phyloP scores from a whole-genome alignment of 1,140 invertebrate species.

The Asbolus verrucosus region DNA sequence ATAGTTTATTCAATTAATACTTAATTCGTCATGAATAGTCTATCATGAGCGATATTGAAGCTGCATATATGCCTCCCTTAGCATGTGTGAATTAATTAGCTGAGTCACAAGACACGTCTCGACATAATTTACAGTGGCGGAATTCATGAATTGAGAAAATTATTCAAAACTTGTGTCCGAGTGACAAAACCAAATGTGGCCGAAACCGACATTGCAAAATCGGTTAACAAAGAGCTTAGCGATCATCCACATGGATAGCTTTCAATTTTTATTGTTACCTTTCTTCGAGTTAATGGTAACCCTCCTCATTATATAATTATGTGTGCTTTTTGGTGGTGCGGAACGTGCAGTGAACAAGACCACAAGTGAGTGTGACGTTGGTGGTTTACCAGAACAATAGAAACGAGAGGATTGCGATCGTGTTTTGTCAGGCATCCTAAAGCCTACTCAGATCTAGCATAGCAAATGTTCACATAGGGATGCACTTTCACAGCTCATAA shows the following conservation, averaged over 20 bases:
- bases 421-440: conserved; percentile 25
- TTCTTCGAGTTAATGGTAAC: background rate
- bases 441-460: conserved; percentile 26
- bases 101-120: conserved; percentile 10
- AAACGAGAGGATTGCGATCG: conserved; percentile 24
- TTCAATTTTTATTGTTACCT: background rate
- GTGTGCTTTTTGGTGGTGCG: conserved; percentile 3
- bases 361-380: conserved; percentile 30
- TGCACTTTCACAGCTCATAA: conserved; percentile 23
- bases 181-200: too few relatives aligned
- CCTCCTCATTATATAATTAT: conserved; percentile 15
- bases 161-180: too few relatives aligned
- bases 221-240: too few relatives aligned
- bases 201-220: too few relatives aligned
- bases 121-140: background rate
- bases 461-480: conserved; percentile 28
- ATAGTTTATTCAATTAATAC: conserved; percentile 26
- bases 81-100: conserved; percentile 25
- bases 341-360: conserved; percentile 4
- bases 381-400: conserved; percentile 32
- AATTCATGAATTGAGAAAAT: background rate
- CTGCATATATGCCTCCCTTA: conserved; percentile 14
- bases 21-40: conserved; percentile 21
- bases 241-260: background rate
- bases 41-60: conserved; percentile 22